Percentiles rank a stretch among this genome's conserved stretches.
Evolutionary conservation across 2,113 vertebrate genomes (phyloP).

Genomic region (Panthera uncia): DNA sequence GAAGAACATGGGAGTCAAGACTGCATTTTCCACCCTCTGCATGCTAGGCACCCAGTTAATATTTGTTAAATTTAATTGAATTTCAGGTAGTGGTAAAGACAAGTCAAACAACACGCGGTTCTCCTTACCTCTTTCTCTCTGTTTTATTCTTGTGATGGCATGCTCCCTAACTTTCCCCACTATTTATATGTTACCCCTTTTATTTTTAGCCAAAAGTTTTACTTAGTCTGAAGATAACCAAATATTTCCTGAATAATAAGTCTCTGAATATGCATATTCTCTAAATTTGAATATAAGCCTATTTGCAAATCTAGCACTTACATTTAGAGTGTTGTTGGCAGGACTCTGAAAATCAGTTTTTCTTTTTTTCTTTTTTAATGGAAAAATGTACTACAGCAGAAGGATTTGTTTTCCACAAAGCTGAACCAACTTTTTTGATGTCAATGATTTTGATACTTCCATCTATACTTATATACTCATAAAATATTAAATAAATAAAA

Average conservation of each 20-base stretch:
- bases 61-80: neutral
- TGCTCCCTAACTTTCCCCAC: slow-evolving; percentile 55
- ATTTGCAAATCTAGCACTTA: slow-evolving; percentile 77
- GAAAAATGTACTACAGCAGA: slow-evolving; percentile 74
- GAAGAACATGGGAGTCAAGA: neutral
- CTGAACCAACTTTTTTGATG: slow-evolving; percentile 47
- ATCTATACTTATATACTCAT: neutral
- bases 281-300: slow-evolving; percentile 77
- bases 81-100: neutral
- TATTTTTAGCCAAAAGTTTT: slow-evolving; percentile 74
- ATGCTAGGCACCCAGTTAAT: neutral
- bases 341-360: slow-evolving; percentile 46
- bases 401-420: slow-evolving; percentile 69
- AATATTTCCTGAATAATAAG: slow-evolving; percentile 80
- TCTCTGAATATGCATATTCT: slow-evolving; percentile 80
- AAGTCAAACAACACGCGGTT: neutral
- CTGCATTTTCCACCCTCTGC: neutral
- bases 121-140: neutral
- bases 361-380: slow-evolving; percentile 51
- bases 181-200: slow-evolving; percentile 65
- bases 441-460: slow-evolving; percentile 39
- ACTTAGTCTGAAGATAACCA: slow-evolving; percentile 78
- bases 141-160: neutral
- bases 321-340: slow-evolving; percentile 75
- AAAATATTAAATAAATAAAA: slow-evolving; percentile 22